Evolutionary conservation across 2,797 vertebrate genomes (phyloP).

Genomic region (Syndactyla subalaris): DNA sequence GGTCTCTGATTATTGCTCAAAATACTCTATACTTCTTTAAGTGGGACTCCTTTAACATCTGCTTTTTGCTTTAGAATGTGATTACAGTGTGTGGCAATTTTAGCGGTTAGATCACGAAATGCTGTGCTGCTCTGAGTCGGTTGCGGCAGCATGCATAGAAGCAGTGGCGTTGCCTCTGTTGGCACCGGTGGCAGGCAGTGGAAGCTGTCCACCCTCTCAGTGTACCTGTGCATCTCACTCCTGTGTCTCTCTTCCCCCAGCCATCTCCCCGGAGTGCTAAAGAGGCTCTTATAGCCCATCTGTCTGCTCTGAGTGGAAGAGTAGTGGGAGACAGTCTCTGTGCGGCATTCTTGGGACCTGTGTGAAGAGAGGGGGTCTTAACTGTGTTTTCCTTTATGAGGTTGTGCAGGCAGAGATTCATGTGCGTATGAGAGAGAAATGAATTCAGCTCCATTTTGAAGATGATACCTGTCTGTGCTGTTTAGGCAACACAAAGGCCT

Average conservation of each 20-base stretch:
- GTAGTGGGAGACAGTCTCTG: not conserved
- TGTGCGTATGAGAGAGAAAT: not conserved
- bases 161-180: fast-evolving
- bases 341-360: no score
- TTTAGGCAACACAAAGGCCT: not conserved
- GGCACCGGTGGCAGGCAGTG: not conserved
- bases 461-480: not conserved
- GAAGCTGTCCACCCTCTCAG: not conserved
- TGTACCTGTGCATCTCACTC: fast-evolving
- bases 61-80: not conserved
- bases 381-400: not conserved
- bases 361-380: not conserved
- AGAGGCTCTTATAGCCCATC: not conserved
- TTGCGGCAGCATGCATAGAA: not conserved
- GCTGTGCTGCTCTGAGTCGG: not conserved
- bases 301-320: not conserved
- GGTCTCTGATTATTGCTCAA: not conserved
- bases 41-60: not conserved
- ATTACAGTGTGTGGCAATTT: not conserved
- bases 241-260: not conserved
- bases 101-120: not conserved
- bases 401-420: fast-evolving
- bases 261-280: not conserved
- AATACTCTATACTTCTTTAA: not conserved
- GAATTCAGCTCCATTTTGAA: not conserved